Evolutionary conservation across 2,113 vertebrate genomes (phyloP), one percentile per base, ranked within the genome.

Genomic region (Sula dactylatra): DNA sequence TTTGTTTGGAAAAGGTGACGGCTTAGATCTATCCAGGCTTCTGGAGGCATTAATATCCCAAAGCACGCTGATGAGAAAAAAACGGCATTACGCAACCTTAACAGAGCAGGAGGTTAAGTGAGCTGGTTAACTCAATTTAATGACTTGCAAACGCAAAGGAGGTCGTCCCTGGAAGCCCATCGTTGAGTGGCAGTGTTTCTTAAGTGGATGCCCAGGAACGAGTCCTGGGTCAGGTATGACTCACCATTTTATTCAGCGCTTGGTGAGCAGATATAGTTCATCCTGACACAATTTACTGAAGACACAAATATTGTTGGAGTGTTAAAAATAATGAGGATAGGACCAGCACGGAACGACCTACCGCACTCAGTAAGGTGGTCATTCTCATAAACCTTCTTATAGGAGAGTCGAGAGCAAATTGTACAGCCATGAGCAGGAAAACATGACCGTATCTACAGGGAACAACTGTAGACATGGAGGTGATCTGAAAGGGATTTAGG

Each of bases 21-120:
- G 49, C 94, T 93, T 93, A 96, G 93, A 96, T 97, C 74, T 95
- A 83, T 91, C 59, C 65, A 70, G 91, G 79, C 45, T 96, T 89
- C 89, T 96, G 84, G 93, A 90, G 91, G 55, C 66, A 72, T 91
- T 96, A 90, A 95, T 91, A 93, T 90, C 90, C 70, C 67, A 88
- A 90, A 95, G 72, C 81, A 66, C 6, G 56, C 36, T 73, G 85
- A 85, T 91, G 61, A 90, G 89, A 47, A 90, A 71, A 71, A 92
- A 88, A 74, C 4, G 73, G 65, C 8, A 21, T 94, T 94, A 93
- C 61, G 77, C 81, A 91, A 82, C 69, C 82, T 62, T 72, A 85
- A 36, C 52, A 56, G 76, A 92, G 86, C 69, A 64, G 56, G 69
- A 86, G 78, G 82, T 88, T 78, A 93, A 96, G 83, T 36, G 82